phyloP scores from a whole-genome alignment of 2,113 vertebrate species.

The Cyanocitta stelleri region DNA sequence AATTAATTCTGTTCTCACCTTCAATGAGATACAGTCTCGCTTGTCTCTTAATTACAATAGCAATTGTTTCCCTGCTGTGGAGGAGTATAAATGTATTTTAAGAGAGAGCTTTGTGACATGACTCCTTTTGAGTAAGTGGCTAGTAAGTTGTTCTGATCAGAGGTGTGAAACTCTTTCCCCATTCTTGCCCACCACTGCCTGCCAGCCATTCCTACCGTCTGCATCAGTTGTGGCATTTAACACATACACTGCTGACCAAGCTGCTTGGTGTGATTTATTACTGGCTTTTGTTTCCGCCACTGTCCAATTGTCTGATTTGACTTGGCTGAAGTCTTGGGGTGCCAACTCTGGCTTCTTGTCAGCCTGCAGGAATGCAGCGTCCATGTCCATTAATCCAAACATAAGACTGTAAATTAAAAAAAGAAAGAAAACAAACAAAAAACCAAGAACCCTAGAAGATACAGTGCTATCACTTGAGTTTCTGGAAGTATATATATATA shows the following conservation, averaged over 20 bases:
- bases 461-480: background rate
- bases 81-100: background rate
- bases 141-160: background rate
- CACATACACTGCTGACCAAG: background rate
- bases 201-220: background rate
- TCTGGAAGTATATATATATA: background rate
- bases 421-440: background rate
- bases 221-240: background rate
- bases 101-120: background rate
- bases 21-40: background rate
- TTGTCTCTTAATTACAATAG: background rate
- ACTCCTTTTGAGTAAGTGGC: background rate
- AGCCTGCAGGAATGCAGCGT: background rate
- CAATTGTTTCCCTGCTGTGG: background rate
- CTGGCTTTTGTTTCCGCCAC: background rate
- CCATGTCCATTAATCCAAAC: background rate
- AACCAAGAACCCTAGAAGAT: background rate
- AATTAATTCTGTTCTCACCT: background rate
- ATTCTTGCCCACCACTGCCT: background rate
- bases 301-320: background rate
- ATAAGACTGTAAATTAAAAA: background rate
- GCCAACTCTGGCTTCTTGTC: background rate
- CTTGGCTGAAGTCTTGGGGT: background rate
- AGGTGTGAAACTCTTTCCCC: background rate
- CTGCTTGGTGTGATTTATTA: background rate